A percentile compares a stretch with the other conserved stretches of the same genome.
phyloP scores from a whole-genome alignment of 2,888 invertebrate species.

The Papilio gigon region DNA sequence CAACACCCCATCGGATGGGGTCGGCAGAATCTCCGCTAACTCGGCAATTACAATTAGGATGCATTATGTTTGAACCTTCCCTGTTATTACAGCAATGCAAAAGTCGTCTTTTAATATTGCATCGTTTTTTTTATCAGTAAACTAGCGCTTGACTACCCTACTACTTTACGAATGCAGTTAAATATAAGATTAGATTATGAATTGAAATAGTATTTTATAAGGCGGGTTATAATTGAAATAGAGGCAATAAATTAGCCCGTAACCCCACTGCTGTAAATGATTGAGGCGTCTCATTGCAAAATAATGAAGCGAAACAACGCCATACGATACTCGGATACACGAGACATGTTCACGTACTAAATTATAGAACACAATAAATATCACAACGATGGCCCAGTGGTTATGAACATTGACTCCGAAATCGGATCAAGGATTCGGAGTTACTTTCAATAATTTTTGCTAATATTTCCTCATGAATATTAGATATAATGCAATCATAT shows the following conservation, averaged over 20 bases:
- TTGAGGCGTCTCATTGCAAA: conserved; percentile 48
- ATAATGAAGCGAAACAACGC: conserved; percentile 49
- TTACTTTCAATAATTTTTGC: too few relatives aligned
- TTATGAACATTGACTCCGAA: too few relatives aligned
- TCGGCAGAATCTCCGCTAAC: conserved; percentile 52
- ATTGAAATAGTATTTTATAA: not conserved
- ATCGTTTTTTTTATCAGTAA: too few relatives aligned
- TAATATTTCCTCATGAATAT: too few relatives aligned
- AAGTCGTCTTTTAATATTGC: conserved; percentile 35
- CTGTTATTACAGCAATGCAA: conserved; percentile 48
- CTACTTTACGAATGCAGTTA: not conserved
- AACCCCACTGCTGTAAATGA: conserved; percentile 19
- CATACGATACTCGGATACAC: conserved; percentile 5
- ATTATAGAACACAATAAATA: not conserved
- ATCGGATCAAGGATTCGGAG: too few relatives aligned
- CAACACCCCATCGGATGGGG: conserved; percentile 51
- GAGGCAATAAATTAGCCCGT: conserved; percentile 34
- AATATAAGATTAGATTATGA: conserved; percentile 1
- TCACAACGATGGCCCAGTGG: not conserved
- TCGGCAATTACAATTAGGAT: conserved; percentile 64
- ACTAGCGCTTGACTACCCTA: too few relatives aligned
- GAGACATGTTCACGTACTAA: conserved; percentile 4
- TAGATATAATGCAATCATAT: too few relatives aligned
- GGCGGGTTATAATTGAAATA: conserved; percentile 17
- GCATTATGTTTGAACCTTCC: conserved; percentile 54